Percentiles rank a stretch among this genome's conserved stretches.
These are phyloP conservation scores for Xenopus laevis DNA, from an alignment of 2,113 vertebrate genomes.

Conservation along the genomic window DNA sequence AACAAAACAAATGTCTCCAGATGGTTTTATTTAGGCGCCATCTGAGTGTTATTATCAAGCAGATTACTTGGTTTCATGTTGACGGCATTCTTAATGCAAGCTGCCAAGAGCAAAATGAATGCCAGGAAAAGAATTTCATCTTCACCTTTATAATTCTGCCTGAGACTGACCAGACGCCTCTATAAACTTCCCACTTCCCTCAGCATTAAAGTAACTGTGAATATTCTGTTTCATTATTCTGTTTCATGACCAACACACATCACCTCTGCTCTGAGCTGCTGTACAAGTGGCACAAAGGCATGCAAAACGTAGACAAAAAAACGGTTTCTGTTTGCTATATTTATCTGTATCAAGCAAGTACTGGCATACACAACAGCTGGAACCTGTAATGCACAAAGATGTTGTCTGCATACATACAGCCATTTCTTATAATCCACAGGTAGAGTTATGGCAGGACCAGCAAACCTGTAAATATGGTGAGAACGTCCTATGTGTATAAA, in stretches of 20 bases:
- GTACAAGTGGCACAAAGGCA: too few species aligned
- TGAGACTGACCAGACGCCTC: conserved; percentile 18
- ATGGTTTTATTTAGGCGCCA: conserved; percentile 67
- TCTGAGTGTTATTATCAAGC: conserved; percentile 54
- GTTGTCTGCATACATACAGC: too few species aligned
- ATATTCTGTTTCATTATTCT: neutral
- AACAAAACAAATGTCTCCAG: conserved; percentile 57
- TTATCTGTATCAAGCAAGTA: too few species aligned
- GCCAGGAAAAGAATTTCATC: conserved; percentile 27
- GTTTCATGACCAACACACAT: neutral
- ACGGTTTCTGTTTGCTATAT: too few species aligned
- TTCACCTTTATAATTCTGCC: conserved; percentile 29
- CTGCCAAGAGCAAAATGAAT: conserved; percentile 37
- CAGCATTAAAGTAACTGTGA: neutral
- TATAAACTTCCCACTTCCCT: neutral
- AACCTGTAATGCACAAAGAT: too few species aligned
- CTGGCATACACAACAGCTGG: too few species aligned
- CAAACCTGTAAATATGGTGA: too few species aligned
- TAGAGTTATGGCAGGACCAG: too few species aligned
- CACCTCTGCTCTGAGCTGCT: too few species aligned
- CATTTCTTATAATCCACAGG: too few species aligned
- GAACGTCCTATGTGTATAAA: too few species aligned
- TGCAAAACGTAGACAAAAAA: too few species aligned
- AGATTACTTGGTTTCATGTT: conserved; percentile 61
- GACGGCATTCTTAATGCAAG: conserved; percentile 56